Conservation (phyloP, 2,888 invertebrate genomes). For the Lysandra bellargus region DNA sequence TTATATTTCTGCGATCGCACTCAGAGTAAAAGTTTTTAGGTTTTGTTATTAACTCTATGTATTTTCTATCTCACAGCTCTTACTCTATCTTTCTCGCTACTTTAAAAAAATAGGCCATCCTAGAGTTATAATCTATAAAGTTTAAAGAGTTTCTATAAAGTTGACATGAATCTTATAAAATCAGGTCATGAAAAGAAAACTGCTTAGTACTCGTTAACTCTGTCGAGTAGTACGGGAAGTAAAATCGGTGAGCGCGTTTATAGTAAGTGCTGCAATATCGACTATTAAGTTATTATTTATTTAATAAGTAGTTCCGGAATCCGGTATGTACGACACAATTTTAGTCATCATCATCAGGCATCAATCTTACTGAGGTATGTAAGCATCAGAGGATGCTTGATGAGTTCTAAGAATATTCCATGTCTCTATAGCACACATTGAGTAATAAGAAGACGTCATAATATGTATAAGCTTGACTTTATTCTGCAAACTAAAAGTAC, state of each 20-base stretch:
- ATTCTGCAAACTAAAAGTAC: no score
- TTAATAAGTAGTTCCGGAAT: not conserved
- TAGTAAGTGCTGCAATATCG: not conserved
- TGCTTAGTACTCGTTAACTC: not conserved
- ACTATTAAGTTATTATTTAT: not conserved
- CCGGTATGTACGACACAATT: not conserved
- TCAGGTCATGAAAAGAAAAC: constrained; percentile 17
- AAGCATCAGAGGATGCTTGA: no score
- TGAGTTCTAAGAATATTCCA: no score
- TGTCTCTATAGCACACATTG: no score
- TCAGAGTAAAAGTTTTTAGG: no score
- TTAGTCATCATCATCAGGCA: not conserved
- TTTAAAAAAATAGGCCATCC: not conserved
- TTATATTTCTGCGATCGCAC: no score
- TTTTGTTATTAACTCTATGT: no score
- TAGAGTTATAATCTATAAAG: not conserved
- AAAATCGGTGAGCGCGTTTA: not conserved
- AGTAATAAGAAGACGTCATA: no score
- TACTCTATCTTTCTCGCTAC: no score
- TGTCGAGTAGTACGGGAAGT: not conserved
- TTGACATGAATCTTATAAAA: constrained; percentile 3
- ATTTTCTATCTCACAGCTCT: no score
- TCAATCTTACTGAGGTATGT: no score
- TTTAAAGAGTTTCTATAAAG: not conserved
- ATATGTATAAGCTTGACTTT: no score